A percentile compares a stretch with the other conserved stretches of the same genome.
Evolutionary conservation across 2,797 vertebrate genomes (phyloP).

Genomic region (Phataginus tricuspis): DNA sequence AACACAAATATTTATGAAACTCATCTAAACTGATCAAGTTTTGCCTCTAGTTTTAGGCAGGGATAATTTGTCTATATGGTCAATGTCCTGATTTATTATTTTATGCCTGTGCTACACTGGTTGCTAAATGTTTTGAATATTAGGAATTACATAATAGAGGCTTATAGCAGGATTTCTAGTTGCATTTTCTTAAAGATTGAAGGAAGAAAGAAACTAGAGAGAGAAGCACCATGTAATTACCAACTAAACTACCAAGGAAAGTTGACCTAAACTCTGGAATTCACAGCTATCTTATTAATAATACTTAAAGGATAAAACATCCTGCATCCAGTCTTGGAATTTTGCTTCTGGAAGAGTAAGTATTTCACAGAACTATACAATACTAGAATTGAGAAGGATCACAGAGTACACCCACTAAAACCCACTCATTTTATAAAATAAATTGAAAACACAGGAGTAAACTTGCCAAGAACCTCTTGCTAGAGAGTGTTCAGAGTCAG

Average conservation of each 20-base stretch:
- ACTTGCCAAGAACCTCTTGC: not conserved
- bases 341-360: not conserved
- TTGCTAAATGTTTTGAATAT: not conserved
- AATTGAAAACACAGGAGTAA: not conserved
- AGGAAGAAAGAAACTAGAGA: not conserved
- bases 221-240: not conserved
- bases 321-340: not conserved
- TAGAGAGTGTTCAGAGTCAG: not conserved
- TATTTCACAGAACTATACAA: not conserved
- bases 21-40: not conserved
- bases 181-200: not conserved
- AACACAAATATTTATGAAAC: not conserved
- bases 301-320: not conserved
- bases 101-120: not conserved
- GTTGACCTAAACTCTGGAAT: not conserved
- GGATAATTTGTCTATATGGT: not conserved
- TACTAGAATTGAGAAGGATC: not conserved
- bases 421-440: not conserved
- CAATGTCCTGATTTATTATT: not conserved
- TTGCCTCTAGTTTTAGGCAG: not conserved
- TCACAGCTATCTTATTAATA: not conserved
- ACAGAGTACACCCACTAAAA: not conserved
- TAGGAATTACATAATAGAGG: not conserved
- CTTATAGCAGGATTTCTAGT: not conserved
- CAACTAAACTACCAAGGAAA: not conserved